These are phyloP conservation scores for Lepidotrigona ventralis DNA, from an alignment of 1,140 invertebrate genomes.

Conservation along the genomic window DNA sequence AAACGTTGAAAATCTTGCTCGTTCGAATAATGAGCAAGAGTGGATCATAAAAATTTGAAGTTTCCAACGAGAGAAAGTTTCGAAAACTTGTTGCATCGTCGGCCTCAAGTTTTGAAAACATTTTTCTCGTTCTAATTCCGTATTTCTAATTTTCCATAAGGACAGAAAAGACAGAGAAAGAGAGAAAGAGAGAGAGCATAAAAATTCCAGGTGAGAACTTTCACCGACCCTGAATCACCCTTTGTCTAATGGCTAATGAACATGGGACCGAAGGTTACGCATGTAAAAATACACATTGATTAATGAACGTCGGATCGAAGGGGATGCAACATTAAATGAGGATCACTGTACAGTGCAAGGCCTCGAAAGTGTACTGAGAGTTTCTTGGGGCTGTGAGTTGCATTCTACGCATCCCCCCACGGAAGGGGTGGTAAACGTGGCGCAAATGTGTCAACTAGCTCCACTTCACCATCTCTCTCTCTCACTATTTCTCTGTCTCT, in stretches of 20 bases:
- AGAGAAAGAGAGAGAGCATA: background rate
- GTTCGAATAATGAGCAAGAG: no score
- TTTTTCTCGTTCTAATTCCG: no score
- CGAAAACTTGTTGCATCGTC: no score
- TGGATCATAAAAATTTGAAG: no score
- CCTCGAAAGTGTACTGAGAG: slow-evolving; percentile 73
- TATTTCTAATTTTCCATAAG: background rate
- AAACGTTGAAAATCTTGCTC: no score
- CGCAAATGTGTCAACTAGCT: slow-evolving; percentile 47
- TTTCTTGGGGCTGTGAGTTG: slow-evolving; percentile 47
- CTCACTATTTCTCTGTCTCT: background rate
- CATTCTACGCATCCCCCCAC: slow-evolving; percentile 11
- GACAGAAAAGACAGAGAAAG: background rate
- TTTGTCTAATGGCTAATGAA: background rate
- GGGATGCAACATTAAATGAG: slow-evolving; percentile 60
- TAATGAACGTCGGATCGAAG: slow-evolving; percentile 14
- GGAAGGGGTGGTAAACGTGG: slow-evolving; percentile 24
- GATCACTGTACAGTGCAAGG: slow-evolving; percentile 72
- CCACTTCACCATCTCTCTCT: background rate
- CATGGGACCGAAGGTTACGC: background rate
- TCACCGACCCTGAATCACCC: background rate
- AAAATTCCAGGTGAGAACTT: background rate
- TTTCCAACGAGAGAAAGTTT: no score
- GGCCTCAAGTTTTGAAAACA: no score
- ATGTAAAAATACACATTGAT: slow-evolving; percentile 14